Evolutionary conservation across 2,797 vertebrate species (phyloP).

Genomic region (Oryzias dopingdopingensis): DNA sequence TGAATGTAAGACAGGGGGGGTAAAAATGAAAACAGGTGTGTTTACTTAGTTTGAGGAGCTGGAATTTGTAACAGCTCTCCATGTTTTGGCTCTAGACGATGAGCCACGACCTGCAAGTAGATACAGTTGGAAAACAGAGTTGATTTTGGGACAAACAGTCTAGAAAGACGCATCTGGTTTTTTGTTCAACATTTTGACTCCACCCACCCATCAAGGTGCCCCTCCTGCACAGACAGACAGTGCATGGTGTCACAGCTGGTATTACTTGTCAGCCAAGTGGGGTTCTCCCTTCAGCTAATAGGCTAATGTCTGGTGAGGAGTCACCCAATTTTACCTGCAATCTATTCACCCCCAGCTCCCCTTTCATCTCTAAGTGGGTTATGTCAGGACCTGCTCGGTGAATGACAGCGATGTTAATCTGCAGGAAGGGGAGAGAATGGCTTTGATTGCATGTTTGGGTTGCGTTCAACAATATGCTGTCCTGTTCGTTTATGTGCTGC

Average conservation of each 20-base stretch:
- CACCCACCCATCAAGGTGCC: conserved; percentile 22
- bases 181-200: conserved; percentile 65
- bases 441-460: conserved; percentile 49
- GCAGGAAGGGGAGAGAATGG: conserved; percentile 7
- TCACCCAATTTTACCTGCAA: conserved; percentile 71
- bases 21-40: conserved; percentile 22
- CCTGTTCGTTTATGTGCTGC: conserved; percentile 29
- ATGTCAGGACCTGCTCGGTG: conserved; percentile 38
- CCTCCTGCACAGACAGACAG: conserved; percentile 49
- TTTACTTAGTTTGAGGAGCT: conserved; percentile 47
- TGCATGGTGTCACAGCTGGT: conserved; percentile 75
- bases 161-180: conserved; percentile 69
- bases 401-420: conserved; percentile 23
- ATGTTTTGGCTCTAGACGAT: conserved; percentile 13
- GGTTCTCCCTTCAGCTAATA: conserved; percentile 70
- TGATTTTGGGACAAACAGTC: conserved; percentile 57
- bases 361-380: conserved; percentile 59
- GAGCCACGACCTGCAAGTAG: conserved; percentile 9
- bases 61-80: conserved; percentile 16
- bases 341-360: conserved; percentile 36
- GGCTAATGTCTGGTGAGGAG: conserved; percentile 62
- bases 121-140: conserved; percentile 32
- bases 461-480: conserved; percentile 26
- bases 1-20: conserved; percentile 27
- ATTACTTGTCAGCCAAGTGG: conserved; percentile 71